A percentile compares a stretch with the other conserved stretches of the same genome.
These are phyloP conservation scores for Sturnus vulgaris DNA, from an alignment of 2,113 vertebrate species.

Conservation along the genomic window DNA sequence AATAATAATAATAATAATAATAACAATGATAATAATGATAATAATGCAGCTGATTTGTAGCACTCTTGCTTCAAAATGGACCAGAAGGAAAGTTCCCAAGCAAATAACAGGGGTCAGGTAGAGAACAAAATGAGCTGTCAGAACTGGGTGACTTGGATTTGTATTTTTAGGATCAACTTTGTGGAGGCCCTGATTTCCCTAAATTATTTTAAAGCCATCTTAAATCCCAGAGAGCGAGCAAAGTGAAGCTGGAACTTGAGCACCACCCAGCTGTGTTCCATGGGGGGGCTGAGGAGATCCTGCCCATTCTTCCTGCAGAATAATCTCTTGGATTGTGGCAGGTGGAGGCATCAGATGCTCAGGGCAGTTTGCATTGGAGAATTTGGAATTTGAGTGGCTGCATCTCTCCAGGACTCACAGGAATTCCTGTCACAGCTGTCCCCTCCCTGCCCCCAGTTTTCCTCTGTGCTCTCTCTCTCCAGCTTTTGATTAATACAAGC, in stretches of 20 bases:
- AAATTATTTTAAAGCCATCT: neutral
- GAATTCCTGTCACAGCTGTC: neutral
- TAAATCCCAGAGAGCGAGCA: neutral
- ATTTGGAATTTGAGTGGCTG: conserved; percentile 19
- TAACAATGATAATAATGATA: neutral
- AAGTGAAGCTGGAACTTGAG: neutral
- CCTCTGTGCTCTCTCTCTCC: neutral
- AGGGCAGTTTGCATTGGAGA: conserved; percentile 21
- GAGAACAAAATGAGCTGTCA: neutral
- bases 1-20: neutral
- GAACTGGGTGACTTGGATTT: neutral
- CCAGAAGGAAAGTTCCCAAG: neutral
- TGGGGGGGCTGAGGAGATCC: neutral
- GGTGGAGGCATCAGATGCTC: neutral
- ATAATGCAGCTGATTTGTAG: neutral
- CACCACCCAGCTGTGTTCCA: neutral
- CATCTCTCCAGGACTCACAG: neutral
- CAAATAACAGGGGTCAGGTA: neutral
- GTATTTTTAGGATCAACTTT: neutral
- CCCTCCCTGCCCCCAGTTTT: neutral
- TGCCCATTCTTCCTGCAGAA: neutral
- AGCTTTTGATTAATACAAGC: neutral
- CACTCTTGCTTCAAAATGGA: neutral
- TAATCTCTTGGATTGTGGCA: neutral
- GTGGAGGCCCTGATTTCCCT: neutral